Evolutionary conservation across 2,797 vertebrate genomes (phyloP).

Genomic region (Pseudochaenichthys georgianus): DNA sequence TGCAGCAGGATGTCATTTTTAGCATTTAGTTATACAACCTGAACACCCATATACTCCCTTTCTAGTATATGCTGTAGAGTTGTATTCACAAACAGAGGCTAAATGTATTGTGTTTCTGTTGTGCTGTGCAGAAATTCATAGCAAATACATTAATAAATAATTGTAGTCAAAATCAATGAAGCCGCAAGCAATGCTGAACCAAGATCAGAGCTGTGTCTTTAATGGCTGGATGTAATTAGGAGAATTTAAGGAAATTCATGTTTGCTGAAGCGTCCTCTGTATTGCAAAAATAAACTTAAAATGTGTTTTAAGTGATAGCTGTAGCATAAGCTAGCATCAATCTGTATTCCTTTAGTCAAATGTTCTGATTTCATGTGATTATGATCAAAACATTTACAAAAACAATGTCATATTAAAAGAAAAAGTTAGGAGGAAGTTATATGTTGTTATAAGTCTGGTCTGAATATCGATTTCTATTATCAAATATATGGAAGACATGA

Average conservation of each 20-base stretch:
- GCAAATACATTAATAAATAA: background rate
- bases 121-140: background rate
- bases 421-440: too few relatives aligned
- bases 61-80: background rate
- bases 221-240: background rate
- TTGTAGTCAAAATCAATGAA: constrained; percentile 14
- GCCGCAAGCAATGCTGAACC: constrained; percentile 1
- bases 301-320: background rate
- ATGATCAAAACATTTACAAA: background rate
- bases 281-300: background rate
- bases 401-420: background rate
- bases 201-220: constrained; percentile 7
- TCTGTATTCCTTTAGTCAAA: background rate
- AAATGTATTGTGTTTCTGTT: background rate
- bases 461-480: too few relatives aligned
- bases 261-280: background rate
- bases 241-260: background rate
- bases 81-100: constrained; percentile 1
- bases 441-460: too few relatives aligned
- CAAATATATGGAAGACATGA: background rate
- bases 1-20: constrained; percentile 7
- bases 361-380: background rate
- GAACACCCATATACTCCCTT: constrained; percentile 10
- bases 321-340: background rate
- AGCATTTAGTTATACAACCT: constrained; percentile 30